phyloP scores from a whole-genome alignment of 2,888 invertebrate species.

The Nemotelus nigrinus region DNA sequence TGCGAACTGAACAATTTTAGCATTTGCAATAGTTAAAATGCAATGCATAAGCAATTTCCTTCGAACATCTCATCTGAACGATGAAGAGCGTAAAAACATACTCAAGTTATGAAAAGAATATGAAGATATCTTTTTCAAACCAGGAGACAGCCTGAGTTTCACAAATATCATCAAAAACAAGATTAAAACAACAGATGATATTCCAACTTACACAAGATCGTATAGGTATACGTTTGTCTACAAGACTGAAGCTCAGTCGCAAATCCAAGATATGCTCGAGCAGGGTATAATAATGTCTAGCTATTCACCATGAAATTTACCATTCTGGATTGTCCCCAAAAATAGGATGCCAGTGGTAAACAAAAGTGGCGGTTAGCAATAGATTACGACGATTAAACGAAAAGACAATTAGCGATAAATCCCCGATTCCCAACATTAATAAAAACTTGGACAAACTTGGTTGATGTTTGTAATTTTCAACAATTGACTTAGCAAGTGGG shows the following conservation, averaged over 20 bases:
- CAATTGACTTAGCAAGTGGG: not conserved
- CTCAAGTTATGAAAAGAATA: not conserved
- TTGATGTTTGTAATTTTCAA: not conserved
- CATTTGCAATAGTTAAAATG: not conserved
- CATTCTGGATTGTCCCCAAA: too few species aligned
- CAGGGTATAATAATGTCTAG: not conserved
- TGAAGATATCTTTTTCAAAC: not conserved
- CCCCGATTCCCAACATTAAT: not conserved
- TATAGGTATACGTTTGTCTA: slow-evolving; percentile 1
- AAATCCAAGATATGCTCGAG: slow-evolving; percentile 8
- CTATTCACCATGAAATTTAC: slow-evolving; percentile 9
- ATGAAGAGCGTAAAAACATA: not conserved
- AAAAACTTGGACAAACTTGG: not conserved
- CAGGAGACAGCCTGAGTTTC: not conserved
- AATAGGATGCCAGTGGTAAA: too few species aligned
- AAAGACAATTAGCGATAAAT: slow-evolving; percentile 1
- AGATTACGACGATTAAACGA: not conserved
- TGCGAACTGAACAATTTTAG: not conserved
- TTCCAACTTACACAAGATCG: slow-evolving; percentile 4
- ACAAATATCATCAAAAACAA: not conserved
- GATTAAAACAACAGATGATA: not conserved
- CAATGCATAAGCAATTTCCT: not conserved
- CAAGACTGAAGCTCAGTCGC: not conserved
- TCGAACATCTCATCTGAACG: not conserved
- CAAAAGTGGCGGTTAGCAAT: slow-evolving; percentile 1